Percentiles rank a stretch among this genome's conserved stretches.
Evolutionary conservation across 2,113 vertebrate species (phyloP).

Genomic region (Mola mola): DNA sequence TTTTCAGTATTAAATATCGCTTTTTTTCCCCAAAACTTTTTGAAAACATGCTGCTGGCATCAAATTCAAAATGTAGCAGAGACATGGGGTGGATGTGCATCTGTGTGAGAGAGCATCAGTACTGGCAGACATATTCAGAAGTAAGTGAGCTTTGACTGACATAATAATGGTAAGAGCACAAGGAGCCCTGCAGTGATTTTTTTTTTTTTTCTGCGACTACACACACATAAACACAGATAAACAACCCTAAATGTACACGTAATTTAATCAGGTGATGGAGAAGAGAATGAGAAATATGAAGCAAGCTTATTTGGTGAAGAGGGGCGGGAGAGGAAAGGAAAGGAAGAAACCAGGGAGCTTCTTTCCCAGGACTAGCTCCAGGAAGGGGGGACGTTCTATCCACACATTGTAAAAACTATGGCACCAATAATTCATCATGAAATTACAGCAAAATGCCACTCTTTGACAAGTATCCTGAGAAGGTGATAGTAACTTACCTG

Average conservation of each 20-base stretch:
- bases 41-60: background rate
- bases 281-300: slow-evolving; percentile 32
- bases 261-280: slow-evolving; percentile 23
- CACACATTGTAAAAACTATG: background rate
- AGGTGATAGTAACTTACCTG: slow-evolving; percentile 80
- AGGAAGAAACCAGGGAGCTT: background rate
- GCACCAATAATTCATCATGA: background rate
- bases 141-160: slow-evolving; percentile 61
- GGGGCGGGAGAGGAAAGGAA: background rate
- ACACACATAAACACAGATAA: slow-evolving; percentile 19
- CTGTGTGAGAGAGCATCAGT: slow-evolving; percentile 1
- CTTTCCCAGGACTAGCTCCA: background rate
- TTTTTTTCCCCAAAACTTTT: too few relatives aligned
- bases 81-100: background rate
- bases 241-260: background rate
- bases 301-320: slow-evolving; percentile 22
- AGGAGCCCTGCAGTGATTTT: slow-evolving; percentile 6
- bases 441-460: background rate
- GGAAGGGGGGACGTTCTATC: background rate
- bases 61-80: background rate
- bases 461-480: background rate
- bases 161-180: slow-evolving; percentile 36
- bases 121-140: slow-evolving; percentile 37
- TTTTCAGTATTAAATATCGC: too few relatives aligned
- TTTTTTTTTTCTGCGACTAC: background rate